phyloP scores from a whole-genome alignment of 2,797 vertebrate genomes.

The Varecia variegata region DNA sequence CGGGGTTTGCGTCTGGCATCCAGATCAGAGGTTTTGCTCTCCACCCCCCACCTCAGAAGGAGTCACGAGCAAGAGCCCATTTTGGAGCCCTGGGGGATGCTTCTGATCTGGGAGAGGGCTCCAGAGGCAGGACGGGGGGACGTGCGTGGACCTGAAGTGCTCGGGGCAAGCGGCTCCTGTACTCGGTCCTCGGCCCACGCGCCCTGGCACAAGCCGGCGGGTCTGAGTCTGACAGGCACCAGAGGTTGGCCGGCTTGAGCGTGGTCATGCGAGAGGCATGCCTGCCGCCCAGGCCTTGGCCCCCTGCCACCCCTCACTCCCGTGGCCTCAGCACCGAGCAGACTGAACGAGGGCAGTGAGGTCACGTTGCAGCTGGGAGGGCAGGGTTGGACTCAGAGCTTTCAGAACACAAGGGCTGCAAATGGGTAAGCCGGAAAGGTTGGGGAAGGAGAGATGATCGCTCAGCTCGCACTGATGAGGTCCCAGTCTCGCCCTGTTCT shows the following conservation, averaged over 20 bases:
- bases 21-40: constrained; percentile 81
- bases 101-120: constrained; percentile 75
- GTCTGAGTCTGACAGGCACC: constrained; percentile 33
- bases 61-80: constrained; percentile 70
- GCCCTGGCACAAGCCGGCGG: constrained; percentile 40
- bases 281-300: constrained; percentile 44
- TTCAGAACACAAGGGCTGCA: not conserved
- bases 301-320: not conserved
- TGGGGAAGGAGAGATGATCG: not conserved
- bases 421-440: not conserved
- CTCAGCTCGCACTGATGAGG: not conserved
- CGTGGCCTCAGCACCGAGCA: not conserved
- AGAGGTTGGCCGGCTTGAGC: not conserved
- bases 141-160: constrained; percentile 74
- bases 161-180: not conserved
- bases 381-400: not conserved
- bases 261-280: constrained; percentile 53
- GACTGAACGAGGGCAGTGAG: not conserved
- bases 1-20: constrained; percentile 68
- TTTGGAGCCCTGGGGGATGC: constrained; percentile 61
- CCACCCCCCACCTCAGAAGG: constrained; percentile 67
- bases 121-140: constrained; percentile 64
- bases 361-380: not conserved
- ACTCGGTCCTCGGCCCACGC: constrained; percentile 12
- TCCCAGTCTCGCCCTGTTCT: not conserved